Base-by-base conservation (phyloP, 2,888 invertebrate species). In the Luperina testacea region DNA sequence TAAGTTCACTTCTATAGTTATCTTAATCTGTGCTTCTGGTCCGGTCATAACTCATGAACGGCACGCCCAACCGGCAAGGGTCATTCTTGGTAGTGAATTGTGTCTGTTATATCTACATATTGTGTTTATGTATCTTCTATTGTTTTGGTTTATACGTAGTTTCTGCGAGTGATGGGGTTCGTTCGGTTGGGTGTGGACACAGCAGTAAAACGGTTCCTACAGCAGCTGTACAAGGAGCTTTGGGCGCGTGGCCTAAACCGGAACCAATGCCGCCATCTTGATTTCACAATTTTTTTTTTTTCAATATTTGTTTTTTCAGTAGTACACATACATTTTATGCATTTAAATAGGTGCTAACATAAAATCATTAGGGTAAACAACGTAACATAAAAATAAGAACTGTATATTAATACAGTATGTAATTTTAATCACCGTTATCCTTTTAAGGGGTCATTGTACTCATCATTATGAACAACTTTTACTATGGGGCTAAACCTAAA, bases 31-130 rank as follows among this genome's bases (percentile, higher is more conserved):
- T 63, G 80, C 15, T 48, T 57, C 80, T 88, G 83, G 53, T 65
- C n/a, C 51, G 81, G 65, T 65, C 81, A 86, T 88, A 87, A 90
- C 83, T 90, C 88, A 89, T 80, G 78, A 85, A 82, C 64, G 80
- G 53, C 72, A 83, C 89, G 88, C 90, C 90, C 82, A 73, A 61
- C 59, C 83, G 68, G 69, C 64, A 78, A 81, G 82, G 87, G 85
- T 87, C 88, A 82, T 76, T 73, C 74, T 84, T 81, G 76, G 77
- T 77, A 63, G 77, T 72, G 75, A 76, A 78, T 75, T 32, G 57
- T 73, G 53, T 51, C 71, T 11, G 38, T 61, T 45, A 69, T 83
- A 71, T 67, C 71, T 72, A 57, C 32, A 32, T 32, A n/a, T 32
- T 32, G 32, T 72, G 61, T 77, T 68, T 77, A 77, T 51, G 68